Base-by-base conservation (phyloP, 2,888 invertebrate genomes). In the Synergus japonicus region DNA sequence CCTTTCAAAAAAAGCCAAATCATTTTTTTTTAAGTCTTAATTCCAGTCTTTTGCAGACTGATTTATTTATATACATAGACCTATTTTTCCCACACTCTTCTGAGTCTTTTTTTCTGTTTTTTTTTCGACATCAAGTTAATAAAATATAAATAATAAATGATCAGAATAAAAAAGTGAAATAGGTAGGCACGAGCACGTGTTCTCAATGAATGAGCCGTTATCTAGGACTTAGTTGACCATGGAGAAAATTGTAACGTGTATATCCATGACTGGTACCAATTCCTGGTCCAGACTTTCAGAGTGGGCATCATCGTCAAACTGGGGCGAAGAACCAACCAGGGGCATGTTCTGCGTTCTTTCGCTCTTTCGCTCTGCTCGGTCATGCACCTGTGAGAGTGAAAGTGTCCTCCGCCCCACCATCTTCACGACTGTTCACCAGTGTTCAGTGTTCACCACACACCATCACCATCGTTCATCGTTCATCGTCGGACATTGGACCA, bases 361-460 rank as follows among this genome's bases (percentile, higher is more conserved):
- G 18, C 66, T 65, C 54, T 4, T 76, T 65, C 12, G 64, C 79
- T 77, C 79, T 85, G 85, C 83, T 85, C 91, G 92, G 91, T 92
- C 92, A 92, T 90, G 86, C 91, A 92, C 91, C 92, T 91, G 91
- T 91, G 89, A 92, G 90, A 92, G 92, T 91, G 91, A 92, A 92
- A 92, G 92, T 92, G 89, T 91, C 90, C 86, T 87, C 87, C 83
- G 79, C 84, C 86, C 85, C 86, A 83, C 86, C 85, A 83, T 13
- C 76, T 15, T 66, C 77, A 64, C 81, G 63, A 78, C 46, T 13
- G 15, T 64, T 10, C 37, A 43, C n/a, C 65, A 60, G n/a, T 60
- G 37, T 63, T 63, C 79, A 77, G 78, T 81, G 81, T 81, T 82
- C 83, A 80, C 76, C 81, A 76, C 78, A 79, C 77, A 78, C 49